Percentiles rank a stretch among this genome's conserved stretches.
Conservation (phyloP, 2,113 vertebrate genomes). For the Anas platyrhynchos region DNA sequence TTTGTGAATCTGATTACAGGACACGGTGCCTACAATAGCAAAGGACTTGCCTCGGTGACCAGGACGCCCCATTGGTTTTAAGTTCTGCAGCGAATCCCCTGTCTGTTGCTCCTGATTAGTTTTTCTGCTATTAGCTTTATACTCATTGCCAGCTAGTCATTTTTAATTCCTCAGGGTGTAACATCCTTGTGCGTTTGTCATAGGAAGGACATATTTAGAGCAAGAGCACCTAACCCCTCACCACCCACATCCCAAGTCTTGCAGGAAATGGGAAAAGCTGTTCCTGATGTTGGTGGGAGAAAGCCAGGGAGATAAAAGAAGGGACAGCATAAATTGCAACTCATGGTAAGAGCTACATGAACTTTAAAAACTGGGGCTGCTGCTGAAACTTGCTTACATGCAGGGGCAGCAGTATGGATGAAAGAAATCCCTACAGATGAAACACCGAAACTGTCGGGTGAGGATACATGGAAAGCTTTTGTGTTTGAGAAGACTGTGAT, state of each 20-base stretch:
- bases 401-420: background rate
- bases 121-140: slow-evolving; percentile 8
- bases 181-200: background rate
- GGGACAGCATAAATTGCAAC: background rate
- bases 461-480: background rate
- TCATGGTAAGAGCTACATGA: rapidly evolving
- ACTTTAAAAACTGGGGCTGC: background rate
- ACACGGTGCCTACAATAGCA: background rate
- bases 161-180: background rate
- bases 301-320: background rate
- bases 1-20: slow-evolving; percentile 27
- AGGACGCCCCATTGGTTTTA: background rate
- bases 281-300: background rate
- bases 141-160: background rate
- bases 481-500: background rate
- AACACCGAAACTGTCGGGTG: background rate
- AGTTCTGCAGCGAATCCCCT: background rate
- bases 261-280: background rate
- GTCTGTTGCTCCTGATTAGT: background rate
- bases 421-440: background rate
- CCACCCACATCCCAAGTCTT: background rate
- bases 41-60: background rate
- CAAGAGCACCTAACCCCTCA: background rate
- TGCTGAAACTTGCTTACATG: background rate
- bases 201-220: background rate